These are phyloP conservation scores for Drosophila greeni DNA, from an alignment of 2,888 invertebrate genomes.

Conservation along the genomic window DNA sequence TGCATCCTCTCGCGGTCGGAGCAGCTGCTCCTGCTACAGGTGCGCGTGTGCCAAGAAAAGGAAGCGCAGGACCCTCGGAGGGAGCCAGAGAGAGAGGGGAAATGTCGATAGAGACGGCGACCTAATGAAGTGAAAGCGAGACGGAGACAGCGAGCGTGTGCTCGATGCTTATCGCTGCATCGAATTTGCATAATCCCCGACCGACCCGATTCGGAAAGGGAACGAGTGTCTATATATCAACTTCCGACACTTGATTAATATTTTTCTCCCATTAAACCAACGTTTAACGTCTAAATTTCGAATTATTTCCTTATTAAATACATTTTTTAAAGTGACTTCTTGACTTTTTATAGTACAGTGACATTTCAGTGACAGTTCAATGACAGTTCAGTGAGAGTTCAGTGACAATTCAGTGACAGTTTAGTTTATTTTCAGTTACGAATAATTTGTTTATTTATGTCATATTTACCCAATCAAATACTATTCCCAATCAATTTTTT, in stretches of 20 bases:
- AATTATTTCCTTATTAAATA: no score
- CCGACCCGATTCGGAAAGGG: constrained; percentile 16
- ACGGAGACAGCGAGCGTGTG: constrained; percentile 26
- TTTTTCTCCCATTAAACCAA: background rate
- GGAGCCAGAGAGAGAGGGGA: constrained; percentile 7
- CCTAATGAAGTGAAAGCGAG: constrained; percentile 6
- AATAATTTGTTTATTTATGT: no score
- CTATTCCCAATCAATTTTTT: no score
- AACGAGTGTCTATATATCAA: background rate
- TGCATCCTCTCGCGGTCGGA: constrained; percentile 46
- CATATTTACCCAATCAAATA: no score
- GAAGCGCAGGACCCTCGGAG: background rate
- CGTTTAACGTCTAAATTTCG: no score
- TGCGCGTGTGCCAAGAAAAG: constrained; percentile 63
- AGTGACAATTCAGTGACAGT: no score
- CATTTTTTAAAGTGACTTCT: no score
- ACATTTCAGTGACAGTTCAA: no score
- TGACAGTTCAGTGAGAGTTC: no score
- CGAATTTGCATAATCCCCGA: constrained; percentile 46
- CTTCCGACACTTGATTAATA: background rate
- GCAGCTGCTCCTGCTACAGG: constrained; percentile 64
- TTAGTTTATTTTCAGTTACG: no score
- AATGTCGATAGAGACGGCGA: background rate
- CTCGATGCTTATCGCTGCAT: constrained; percentile 14
- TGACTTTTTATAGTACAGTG: no score